Conservation (phyloP, 1,140 invertebrate genomes). For the Platorchestia sp. region DNA sequence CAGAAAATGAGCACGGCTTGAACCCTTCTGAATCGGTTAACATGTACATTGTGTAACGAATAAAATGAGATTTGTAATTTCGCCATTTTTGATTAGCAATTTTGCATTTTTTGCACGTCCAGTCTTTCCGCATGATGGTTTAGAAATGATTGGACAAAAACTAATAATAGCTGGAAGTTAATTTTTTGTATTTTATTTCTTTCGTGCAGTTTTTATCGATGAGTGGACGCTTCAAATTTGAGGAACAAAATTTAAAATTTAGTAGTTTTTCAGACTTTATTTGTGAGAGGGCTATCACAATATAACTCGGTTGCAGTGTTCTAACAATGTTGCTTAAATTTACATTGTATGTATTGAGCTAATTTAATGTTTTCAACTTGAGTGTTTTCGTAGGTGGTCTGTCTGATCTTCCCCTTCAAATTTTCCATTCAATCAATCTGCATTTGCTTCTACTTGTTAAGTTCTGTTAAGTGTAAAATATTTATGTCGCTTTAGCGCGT, state of each 20-base stretch:
- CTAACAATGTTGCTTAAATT: not conserved
- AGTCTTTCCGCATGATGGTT: no score
- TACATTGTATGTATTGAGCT: not conserved
- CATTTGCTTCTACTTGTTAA: not conserved
- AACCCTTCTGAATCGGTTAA: not conserved
- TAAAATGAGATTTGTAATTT: not conserved
- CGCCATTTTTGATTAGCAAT: not conserved
- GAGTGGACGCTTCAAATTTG: not conserved
- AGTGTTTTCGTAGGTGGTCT: not conserved
- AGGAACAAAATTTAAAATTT: not conserved
- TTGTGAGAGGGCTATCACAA: not conserved
- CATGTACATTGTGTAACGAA: not conserved
- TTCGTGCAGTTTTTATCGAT: not conserved
- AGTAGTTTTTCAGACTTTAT: not conserved
- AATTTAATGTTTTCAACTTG: not conserved
- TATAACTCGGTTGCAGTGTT: not conserved
- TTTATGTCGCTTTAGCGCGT: not conserved
- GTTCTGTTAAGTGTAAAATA: not conserved
- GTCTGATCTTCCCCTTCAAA: not conserved
- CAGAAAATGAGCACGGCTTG: not conserved
- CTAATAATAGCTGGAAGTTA: not conserved
- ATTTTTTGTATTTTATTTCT: not conserved
- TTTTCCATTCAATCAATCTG: not conserved
- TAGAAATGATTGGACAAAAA: not conserved
- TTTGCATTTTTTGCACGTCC: no score